Percentiles rank a stretch among this genome's conserved stretches.
These are phyloP conservation scores for Daboia siamensis DNA, from an alignment of 2,113 vertebrate species.

Conservation along the genomic window DNA sequence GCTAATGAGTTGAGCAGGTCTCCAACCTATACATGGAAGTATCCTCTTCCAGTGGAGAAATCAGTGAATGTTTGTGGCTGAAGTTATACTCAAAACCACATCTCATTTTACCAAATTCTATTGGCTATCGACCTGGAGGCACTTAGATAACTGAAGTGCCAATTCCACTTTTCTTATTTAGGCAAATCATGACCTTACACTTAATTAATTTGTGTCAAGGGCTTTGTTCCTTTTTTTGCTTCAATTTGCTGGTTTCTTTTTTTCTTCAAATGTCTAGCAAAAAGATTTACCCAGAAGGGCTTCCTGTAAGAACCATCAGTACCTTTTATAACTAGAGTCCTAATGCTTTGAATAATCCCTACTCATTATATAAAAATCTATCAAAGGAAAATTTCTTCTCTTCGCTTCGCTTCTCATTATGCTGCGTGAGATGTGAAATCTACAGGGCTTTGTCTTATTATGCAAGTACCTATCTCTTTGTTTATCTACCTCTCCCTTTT, in stretches of 20 bases:
- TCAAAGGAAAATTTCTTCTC: background rate
- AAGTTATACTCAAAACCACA: background rate
- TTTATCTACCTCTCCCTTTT: too few relatives aligned
- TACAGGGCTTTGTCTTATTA: background rate
- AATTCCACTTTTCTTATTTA: background rate
- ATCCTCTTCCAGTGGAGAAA: background rate
- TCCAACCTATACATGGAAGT: background rate
- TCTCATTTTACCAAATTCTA: background rate
- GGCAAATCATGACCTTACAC: constrained; percentile 13
- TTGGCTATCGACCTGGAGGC: background rate
- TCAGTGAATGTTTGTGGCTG: background rate
- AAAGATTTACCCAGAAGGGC: background rate
- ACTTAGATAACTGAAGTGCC: background rate
- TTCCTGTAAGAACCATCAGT: background rate
- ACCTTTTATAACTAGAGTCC: background rate
- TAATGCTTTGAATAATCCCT: background rate
- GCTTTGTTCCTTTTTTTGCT: background rate
- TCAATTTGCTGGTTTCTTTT: background rate
- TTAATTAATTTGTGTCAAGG: background rate
- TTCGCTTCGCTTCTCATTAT: background rate
- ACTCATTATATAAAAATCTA: background rate
- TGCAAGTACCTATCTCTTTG: background rate
- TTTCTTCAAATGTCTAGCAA: background rate
- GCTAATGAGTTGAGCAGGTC: constrained; percentile 19
- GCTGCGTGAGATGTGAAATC: background rate